Base-by-base conservation (phyloP, 2,797 vertebrate genomes). In the Malurus leucopterus region DNA sequence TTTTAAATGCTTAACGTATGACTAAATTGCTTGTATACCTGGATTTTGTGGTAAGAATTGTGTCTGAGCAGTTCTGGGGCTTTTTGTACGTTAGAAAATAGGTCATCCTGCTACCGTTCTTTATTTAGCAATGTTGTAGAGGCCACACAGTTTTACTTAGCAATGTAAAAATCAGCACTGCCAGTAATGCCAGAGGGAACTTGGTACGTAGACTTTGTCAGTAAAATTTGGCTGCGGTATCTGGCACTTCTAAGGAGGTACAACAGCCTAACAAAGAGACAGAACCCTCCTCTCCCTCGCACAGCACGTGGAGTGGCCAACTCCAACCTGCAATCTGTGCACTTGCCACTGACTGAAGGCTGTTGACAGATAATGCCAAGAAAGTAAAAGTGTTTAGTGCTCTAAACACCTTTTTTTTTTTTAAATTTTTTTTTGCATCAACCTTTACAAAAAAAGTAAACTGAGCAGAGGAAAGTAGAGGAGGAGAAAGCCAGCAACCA, bases 281-380 rank as follows among this genome's bases (percentile, higher is more conserved):
- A 82, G 85, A 87, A 27, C 24, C 20, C 54, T 86, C 64, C 74
- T 64, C 50, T 80, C 47, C 58, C 40, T 80, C 32, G 61, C 64
- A 30, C 73, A 55, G 74, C 22, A 22, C n/a, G 5, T 49, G 30
- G 3, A 36, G 77, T 53, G 70, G 77, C 83, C 92, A 91, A 32
- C 70, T 71, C 59, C 15, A 34, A 93, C 59, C 17, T 43, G n/a
- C 83, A 72, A 30, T 76, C 71, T 90, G 70, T 57, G 61, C 64
- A 6, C 46, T 89, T 3, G 3, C 32, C 21, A 47, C 71, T 54
- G 41, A 75, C 77, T 44, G 85, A 81, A 87, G 46, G 70, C 68
- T 92, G 80, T 64, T 93, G 80, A 86, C 77, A 84, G 81, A 51
- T 74, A 50, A 93, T 84, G 44, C 19, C 67, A n/a, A 81, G 55